phyloP scores from a whole-genome alignment of 2,797 vertebrate genomes.

The Pseudochirops corinnae region DNA sequence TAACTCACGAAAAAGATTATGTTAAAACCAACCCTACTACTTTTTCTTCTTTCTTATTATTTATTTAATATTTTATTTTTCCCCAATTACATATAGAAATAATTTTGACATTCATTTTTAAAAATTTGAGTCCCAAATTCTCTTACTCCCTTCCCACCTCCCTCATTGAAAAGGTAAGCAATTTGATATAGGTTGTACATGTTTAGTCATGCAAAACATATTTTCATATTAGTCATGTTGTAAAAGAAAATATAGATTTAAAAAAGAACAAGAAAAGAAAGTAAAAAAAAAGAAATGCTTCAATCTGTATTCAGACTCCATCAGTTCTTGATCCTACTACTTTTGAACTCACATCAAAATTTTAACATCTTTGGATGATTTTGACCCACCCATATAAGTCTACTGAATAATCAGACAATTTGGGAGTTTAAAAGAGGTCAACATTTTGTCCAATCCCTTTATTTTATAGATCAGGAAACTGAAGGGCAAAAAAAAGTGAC shows the following conservation, averaged over 20 bases:
- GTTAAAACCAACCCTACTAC: not conserved
- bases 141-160: not conserved
- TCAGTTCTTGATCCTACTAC: not conserved
- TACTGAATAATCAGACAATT: not conserved
- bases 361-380: not conserved
- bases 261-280: not conserved
- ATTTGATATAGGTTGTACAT: not conserved
- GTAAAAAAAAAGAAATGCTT: not conserved
- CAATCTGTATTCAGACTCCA: not conserved
- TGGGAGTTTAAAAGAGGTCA: not conserved
- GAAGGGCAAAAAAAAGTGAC: not conserved
- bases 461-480: not conserved
- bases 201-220: not conserved
- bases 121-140: not conserved
- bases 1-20: conserved; percentile 27
- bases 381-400: not conserved
- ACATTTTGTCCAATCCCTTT: not conserved
- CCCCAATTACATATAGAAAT: not conserved
- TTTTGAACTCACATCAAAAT: not conserved
- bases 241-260: not conserved
- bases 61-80: not conserved
- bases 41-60: not conserved
- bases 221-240: not conserved
- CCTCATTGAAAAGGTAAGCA: not conserved
- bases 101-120: not conserved